Evolutionary conservation across 2,113 vertebrate species (phyloP).

Genomic region (Dermatemys mawii): DNA sequence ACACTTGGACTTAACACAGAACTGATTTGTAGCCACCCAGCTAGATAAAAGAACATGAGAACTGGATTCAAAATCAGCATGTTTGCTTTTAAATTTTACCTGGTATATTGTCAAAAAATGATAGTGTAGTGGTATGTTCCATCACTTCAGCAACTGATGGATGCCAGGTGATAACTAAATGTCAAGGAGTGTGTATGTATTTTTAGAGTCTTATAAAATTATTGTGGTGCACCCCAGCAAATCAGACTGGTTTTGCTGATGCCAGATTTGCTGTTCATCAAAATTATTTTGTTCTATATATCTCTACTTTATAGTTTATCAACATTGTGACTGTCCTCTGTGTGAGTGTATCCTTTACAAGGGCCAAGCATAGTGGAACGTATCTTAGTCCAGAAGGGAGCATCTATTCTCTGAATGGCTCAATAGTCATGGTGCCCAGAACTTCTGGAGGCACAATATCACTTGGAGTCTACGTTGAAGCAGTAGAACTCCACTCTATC

Average conservation of each 20-base stretch:
- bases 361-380: background rate
- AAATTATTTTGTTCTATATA: constrained; percentile 35
- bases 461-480: constrained; percentile 34
- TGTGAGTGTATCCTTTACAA: background rate
- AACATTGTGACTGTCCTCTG: background rate
- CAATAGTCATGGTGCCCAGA: background rate
- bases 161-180: constrained; percentile 38
- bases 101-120: background rate
- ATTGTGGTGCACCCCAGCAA: constrained; percentile 25
- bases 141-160: constrained; percentile 19
- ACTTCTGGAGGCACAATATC: background rate
- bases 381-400: background rate
- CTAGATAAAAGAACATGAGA: background rate
- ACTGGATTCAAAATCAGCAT: background rate
- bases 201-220: constrained; percentile 64
- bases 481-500: background rate
- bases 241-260: constrained; percentile 35
- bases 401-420: background rate
- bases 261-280: constrained; percentile 41
- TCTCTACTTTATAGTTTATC: constrained; percentile 8
- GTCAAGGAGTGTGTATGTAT: constrained; percentile 50
- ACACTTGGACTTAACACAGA: background rate
- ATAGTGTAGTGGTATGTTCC: background rate
- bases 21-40: background rate
- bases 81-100: background rate